These are phyloP conservation scores for Lacerta viridis DNA, from an alignment of 2,797 vertebrate genomes.

Conservation along the genomic window DNA sequence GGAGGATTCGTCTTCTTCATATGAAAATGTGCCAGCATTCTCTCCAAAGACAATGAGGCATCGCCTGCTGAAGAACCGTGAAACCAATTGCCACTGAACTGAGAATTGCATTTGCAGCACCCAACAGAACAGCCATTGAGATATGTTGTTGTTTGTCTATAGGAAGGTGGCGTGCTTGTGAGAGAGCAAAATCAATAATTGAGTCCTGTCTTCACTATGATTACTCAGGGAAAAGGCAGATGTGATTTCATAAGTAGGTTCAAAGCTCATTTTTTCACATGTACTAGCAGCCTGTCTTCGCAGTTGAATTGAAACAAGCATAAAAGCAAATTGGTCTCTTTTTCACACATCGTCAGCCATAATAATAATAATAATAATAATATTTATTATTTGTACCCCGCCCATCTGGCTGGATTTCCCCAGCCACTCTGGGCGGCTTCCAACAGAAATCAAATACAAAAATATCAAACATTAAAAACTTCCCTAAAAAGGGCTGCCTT, in stretches of 20 bases:
- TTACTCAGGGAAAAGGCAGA: neutral
- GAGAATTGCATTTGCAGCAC: neutral
- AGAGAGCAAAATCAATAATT: neutral
- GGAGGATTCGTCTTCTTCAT: neutral
- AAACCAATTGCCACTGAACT: neutral
- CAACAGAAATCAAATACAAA: no score
- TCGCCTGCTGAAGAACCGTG: neutral
- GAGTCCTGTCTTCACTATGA: no score
- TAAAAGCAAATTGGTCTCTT: neutral
- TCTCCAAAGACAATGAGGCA: neutral
- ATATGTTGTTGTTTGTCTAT: neutral
- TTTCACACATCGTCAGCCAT: no score
- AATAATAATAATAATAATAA: no score
- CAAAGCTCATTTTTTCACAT: neutral
- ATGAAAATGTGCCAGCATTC: neutral
- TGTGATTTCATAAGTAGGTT: neutral
- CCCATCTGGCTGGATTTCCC: no score
- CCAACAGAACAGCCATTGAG: neutral
- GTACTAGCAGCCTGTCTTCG: neutral
- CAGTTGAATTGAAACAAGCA: neutral
- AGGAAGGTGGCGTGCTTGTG: neutral
- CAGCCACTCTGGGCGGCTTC: no score
- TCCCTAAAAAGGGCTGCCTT: no score
- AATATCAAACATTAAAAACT: no score
- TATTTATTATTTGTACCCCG: no score